Evolutionary conservation across 2,113 vertebrate species (phyloP).

Genomic region (Typhlomys cinereus): DNA sequence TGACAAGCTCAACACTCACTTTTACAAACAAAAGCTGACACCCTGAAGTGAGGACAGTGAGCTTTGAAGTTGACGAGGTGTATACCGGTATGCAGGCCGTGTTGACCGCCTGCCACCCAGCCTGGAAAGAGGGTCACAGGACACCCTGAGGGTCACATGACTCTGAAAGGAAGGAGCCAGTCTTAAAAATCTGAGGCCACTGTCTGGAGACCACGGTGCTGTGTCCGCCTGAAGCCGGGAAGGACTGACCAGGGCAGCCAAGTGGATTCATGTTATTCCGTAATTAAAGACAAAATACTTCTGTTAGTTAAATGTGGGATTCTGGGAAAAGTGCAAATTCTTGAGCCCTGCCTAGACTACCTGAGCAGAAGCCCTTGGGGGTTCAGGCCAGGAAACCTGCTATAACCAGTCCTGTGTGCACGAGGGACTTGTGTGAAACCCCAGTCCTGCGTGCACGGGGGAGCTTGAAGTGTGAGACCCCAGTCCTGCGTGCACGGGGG

Average conservation of each 20-base stretch:
- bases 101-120: background rate
- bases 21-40: background rate
- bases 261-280: no score
- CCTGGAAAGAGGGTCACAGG: background rate
- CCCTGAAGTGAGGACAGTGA: background rate
- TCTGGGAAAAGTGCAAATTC: background rate
- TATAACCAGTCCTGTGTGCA: background rate
- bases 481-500: fast-evolving
- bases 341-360: background rate
- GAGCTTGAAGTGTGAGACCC: fast-evolving
- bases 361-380: background rate
- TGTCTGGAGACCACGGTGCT: background rate
- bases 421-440: no score
- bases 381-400: fast-evolving
- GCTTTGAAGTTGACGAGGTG: background rate
- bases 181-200: background rate
- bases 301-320: background rate
- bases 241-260: background rate
- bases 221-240: fast-evolving
- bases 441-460: no score
- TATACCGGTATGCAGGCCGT: background rate
- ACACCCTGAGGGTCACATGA: fast-evolving
- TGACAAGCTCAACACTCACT: background rate
- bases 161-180: background rate
- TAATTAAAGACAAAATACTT: background rate